Evolutionary conservation across 37 sponge, comb jelly and placozoan genomes (phyloP).

Genomic region (Bolinopsis microptera): DNA sequence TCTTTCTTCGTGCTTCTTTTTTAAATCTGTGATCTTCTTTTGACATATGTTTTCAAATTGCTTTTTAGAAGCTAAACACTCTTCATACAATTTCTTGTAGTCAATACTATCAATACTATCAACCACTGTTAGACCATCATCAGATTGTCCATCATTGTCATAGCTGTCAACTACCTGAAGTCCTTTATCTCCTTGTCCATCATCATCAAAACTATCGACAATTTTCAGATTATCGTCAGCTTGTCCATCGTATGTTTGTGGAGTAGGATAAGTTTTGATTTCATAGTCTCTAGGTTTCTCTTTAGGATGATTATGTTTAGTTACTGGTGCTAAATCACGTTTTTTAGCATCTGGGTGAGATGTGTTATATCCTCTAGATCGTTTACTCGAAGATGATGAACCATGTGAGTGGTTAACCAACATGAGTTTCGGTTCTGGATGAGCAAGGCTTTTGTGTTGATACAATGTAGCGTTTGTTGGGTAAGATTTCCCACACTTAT

Average conservation of each 20-base stretch:
- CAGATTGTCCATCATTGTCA: neutral
- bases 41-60: neutral
- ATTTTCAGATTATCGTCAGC: neutral
- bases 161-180: neutral
- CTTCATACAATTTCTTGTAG: neutral
- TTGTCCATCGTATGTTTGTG: too few relatives aligned
- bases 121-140: neutral
- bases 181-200: neutral
- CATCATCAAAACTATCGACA: neutral
- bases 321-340: too few relatives aligned
- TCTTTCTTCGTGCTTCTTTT: neutral
- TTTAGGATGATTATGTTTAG: too few relatives aligned
- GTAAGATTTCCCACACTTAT: neutral
- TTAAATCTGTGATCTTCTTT: neutral
- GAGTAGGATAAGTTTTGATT: too few relatives aligned
- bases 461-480: neutral
- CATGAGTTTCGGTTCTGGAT: neutral
- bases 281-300: too few relatives aligned
- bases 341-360: too few relatives aligned
- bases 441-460: neutral
- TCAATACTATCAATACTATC: neutral
- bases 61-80: neutral
- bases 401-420: neutral
- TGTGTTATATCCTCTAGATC: too few relatives aligned
- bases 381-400: too few relatives aligned